Percentiles rank a stretch among this genome's conserved stretches.
Conservation (phyloP, 2,888 invertebrate species). For the Protophormia terraenovae region DNA sequence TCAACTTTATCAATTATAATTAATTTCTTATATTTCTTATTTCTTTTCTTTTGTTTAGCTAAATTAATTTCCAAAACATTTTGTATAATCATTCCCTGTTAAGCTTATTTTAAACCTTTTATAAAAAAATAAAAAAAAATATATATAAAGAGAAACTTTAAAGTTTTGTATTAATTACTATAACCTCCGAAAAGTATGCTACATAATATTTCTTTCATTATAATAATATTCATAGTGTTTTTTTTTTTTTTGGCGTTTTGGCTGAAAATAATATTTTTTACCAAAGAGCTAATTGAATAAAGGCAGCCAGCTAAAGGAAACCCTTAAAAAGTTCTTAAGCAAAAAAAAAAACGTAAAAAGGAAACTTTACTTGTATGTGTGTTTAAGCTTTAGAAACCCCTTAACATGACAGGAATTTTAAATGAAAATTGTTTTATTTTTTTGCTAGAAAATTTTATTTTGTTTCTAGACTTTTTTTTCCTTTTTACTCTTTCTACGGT, state of each 20-base stretch:
- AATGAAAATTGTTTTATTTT: slow-evolving; percentile 71
- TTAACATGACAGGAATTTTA: slow-evolving; percentile 79
- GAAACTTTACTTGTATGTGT: slow-evolving; percentile 11
- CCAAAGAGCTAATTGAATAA: slow-evolving; percentile 78
- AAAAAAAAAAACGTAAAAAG: slow-evolving; percentile 1
- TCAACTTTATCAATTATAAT: slow-evolving; percentile 46
- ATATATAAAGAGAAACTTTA: slow-evolving; percentile 19
- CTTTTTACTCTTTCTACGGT: neutral
- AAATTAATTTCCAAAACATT: slow-evolving; percentile 24
- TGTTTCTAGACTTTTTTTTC: neutral
- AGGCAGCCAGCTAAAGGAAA: slow-evolving; percentile 36
- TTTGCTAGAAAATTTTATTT: neutral
- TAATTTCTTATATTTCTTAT: neutral
- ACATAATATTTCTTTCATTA: slow-evolving; percentile 53
- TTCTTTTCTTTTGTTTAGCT: neutral
- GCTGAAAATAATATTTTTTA: slow-evolving; percentile 9
- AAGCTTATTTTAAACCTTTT: slow-evolving; percentile 5
- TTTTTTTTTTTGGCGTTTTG: neutral
- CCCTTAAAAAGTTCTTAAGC: slow-evolving; percentile 45
- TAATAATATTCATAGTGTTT: slow-evolving; percentile 59
- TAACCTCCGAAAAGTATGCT: slow-evolving; percentile 53
- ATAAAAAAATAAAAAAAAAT: neutral
- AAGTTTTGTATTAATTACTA: slow-evolving; percentile 63
- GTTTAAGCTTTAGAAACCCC: slow-evolving; percentile 42
- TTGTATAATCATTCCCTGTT: neutral